phyloP scores from a whole-genome alignment of 1,140 invertebrate genomes.

The Diuraphis noxia region DNA sequence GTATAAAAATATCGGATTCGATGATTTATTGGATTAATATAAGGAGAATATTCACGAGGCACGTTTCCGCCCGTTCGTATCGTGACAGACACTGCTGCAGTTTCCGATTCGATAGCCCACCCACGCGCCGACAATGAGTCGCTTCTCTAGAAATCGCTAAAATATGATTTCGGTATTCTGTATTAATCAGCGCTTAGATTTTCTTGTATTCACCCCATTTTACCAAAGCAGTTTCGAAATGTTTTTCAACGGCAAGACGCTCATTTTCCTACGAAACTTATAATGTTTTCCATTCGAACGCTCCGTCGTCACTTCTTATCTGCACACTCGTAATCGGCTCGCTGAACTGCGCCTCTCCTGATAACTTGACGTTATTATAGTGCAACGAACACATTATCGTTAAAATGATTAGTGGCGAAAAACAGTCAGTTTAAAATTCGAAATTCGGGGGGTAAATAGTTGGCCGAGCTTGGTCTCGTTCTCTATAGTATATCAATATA shows the following conservation, averaged over 20 bases:
- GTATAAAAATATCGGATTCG: background rate
- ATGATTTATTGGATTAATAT: slow-evolving; percentile 3
- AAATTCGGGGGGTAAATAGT: background rate
- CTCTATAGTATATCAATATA: background rate
- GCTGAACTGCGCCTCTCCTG: background rate
- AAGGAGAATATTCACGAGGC: background rate
- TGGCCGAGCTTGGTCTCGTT: background rate
- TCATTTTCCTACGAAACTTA: background rate
- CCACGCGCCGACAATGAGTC: background rate
- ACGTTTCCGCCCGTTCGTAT: background rate
- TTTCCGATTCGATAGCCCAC: background rate
- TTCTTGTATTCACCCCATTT: background rate
- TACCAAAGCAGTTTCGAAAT: background rate
- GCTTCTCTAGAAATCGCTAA: background rate
- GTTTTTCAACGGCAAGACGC: background rate
- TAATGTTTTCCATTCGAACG: background rate
- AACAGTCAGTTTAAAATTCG: background rate
- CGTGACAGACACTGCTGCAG: background rate
- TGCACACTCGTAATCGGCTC: background rate
- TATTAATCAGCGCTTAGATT: background rate
- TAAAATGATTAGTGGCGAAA: background rate
- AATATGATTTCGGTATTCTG: background rate
- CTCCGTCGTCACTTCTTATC: background rate
- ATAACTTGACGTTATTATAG: background rate
- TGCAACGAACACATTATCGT: background rate